Percentiles rank a stretch among this genome's conserved stretches.
Evolutionary conservation across 2,113 vertebrate genomes (phyloP).

Genomic region (Apaloderma vittatum): DNA sequence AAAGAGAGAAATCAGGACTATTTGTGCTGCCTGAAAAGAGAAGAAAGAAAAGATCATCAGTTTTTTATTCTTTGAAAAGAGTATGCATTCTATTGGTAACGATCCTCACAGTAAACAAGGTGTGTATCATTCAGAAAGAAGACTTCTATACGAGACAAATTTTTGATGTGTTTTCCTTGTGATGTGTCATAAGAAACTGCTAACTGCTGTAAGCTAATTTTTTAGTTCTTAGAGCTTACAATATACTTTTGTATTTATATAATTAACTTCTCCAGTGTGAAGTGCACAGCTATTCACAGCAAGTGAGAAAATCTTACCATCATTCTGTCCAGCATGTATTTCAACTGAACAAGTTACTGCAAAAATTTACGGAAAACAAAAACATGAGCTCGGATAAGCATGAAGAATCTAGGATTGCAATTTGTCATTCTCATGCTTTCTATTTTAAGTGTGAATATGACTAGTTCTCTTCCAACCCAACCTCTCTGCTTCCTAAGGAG

Average conservation of each 20-base stretch:
- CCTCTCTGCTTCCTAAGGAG: not conserved
- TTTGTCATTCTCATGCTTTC: not conserved
- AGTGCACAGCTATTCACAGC: not conserved
- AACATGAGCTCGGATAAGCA: not conserved
- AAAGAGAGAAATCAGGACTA: conserved; percentile 96
- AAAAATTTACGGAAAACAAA: not conserved
- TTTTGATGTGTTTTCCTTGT: not conserved
- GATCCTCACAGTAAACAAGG: not conserved
- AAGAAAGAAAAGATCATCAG: not conserved
- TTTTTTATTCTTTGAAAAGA: not conserved
- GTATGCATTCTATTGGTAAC: not conserved
- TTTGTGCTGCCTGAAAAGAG: conserved; percentile 90
- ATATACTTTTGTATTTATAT: not conserved
- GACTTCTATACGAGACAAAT: not conserved
- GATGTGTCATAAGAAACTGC: not conserved
- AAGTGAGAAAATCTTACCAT: not conserved
- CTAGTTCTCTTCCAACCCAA: not conserved
- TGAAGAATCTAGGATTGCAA: not conserved
- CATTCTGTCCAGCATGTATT: not conserved
- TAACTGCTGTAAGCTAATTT: not conserved
- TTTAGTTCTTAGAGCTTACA: not conserved
- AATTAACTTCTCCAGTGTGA: not conserved
- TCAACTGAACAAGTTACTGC: not conserved
- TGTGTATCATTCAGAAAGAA: not conserved
- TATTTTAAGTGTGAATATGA: not conserved